Base-by-base conservation (phyloP, 2,888 invertebrate species). In the Orthosia incerta region DNA sequence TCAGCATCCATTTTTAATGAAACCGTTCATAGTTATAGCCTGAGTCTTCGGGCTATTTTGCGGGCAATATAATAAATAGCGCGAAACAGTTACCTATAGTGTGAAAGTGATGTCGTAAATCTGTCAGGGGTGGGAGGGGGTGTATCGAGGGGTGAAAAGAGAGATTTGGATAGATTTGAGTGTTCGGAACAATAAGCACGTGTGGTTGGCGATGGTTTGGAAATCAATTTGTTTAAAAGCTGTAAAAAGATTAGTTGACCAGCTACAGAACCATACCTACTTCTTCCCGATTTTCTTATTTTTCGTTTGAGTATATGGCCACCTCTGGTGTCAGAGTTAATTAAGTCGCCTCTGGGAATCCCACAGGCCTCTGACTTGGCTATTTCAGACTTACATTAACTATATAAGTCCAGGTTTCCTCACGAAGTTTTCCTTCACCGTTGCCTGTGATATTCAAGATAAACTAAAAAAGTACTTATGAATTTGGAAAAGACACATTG, bases 31-130 rank as follows among this genome's bases (percentile, higher is more conserved):
- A 48, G 39, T 53, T 71, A 77, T 50, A 31, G 50, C 5, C 3
- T 0, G 39, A 50, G 65, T 18, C 53, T 66, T 62, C 31, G 45
- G 66, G 51, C 9, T 75, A 57, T 70, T 59, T 62, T 55, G 57
- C 55, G 56, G 55, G 20, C 23, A 11, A 23, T 59, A 63, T 59
- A 79, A 66, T 66, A 80, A 80, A 68, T 75, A 70, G 64, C n/a
- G 20, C 18, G 56, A 65, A 80, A 55, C 81, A 62, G 68, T 65
- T 62, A n/a, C n/a, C n/a, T n/a, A 66, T 51, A 63, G 69, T 72
- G 79, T 59, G 62, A 59, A 80, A 80, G 79, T 80, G 76, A 75
- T 65, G 53, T 66, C 76, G 76, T 80, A 80, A 79, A 80, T 80
- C 62, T 66, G 45, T 23, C 26, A 53, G 48, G 45, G 63, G 53